These are phyloP conservation scores for Atopsyche davidsoni DNA, from an alignment of 1,140 invertebrate species.

Conservation along the genomic window DNA sequence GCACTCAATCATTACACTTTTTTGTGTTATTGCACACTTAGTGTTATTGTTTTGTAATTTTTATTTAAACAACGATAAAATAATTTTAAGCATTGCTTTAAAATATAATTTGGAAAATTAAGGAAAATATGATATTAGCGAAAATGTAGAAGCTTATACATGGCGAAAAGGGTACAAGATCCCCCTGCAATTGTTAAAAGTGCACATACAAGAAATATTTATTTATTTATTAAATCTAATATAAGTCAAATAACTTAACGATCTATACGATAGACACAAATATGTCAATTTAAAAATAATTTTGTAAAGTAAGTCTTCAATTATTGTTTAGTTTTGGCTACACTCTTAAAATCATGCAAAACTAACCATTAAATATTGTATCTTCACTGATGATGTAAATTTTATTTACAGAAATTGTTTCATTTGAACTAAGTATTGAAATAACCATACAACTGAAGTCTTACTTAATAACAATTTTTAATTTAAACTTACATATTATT, in stretches of 20 bases:
- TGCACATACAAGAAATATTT: slow-evolving; percentile 27
- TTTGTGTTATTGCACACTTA: slow-evolving; percentile 4
- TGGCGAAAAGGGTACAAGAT: slow-evolving; percentile 31
- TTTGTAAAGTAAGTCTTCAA: no score
- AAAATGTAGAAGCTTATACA: slow-evolving; percentile 31
- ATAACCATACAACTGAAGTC: no score
- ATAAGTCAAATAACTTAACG: slow-evolving; percentile 2
- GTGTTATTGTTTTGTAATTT: not conserved
- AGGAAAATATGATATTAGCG: slow-evolving; percentile 16
- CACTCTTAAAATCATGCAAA: no score
- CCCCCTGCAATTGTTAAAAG: slow-evolving; percentile 31
- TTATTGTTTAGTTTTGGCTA: no score
- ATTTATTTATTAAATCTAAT: slow-evolving; percentile 19
- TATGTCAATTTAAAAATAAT: slow-evolving; percentile 24
- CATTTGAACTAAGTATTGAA: no score
- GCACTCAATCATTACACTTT: not conserved
- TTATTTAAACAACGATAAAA: slow-evolving; percentile 5
- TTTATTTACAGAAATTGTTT: no score
- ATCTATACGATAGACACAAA: slow-evolving; percentile 7
- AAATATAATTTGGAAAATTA: slow-evolving; percentile 13
- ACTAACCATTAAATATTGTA: no score
- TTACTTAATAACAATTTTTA: no score
- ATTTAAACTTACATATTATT: no score
- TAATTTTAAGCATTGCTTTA: slow-evolving; percentile 18
- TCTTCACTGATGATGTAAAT: no score